Evolutionary conservation across 2,888 invertebrate genomes (phyloP), one percentile per base, ranked within the genome.

Genomic region (Lordiphosa fenestrarum): DNA sequence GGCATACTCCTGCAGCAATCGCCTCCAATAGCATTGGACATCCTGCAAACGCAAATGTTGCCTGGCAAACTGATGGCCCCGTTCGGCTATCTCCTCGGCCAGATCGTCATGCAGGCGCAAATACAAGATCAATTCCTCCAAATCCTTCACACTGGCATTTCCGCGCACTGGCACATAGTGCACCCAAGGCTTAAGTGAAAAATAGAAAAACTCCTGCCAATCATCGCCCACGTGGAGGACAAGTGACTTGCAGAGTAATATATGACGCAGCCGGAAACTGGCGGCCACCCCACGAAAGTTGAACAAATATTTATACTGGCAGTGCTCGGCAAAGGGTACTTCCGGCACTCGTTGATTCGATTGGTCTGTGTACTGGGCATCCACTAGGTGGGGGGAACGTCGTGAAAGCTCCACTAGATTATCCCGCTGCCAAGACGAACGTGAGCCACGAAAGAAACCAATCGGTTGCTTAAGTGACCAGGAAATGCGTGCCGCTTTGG

Each of bases 221-320:
- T 97, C 95, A 71, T 95, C 91, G 0, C 97, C 98, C 2, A 98
- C 96, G 88, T 98, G 98, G 85, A 98, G 96, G 0, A 98, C 95
- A 40, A 98, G 89, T 0, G 97, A 97, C 76, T 94, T 94, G 87
- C 98, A 99, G 0, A 98, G 90, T 84, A 98, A 96, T 38, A 99
- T 91, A 90, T 98, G 98, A 87, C 98, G 98, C 53, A 98, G 93
- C n/a, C 98, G 92, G 86, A 99, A 99, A 88, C 98, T 98, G 6
- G 98, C 98, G 2, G 98, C 98, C 0, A 99, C 98, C 2, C 98
- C 98, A 69, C 98, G 93, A 87, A 96, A 98, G 91, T 99, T 99
- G 87, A 98, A 98, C 38, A 98, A 91, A 89, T 96, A 98, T 89
- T 96, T 97, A 89, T 94, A 98, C 88, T 93, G 93, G 89, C 98